Evolutionary conservation across 2,113 vertebrate species (phyloP), one percentile per base, ranked within the genome.

Genomic region (human): DNA sequence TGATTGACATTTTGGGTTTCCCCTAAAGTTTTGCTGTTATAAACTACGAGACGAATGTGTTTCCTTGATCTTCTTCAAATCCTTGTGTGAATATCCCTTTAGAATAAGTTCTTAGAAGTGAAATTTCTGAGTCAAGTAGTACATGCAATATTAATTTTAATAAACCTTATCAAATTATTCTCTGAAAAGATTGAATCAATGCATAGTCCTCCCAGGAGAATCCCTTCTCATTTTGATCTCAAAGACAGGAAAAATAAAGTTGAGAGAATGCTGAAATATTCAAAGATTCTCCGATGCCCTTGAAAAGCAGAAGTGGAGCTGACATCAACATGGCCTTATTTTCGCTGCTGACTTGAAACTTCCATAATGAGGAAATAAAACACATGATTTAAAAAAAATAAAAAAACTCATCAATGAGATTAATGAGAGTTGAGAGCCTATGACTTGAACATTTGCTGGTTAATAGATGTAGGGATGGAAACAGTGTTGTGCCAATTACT

Each of bases 311-410:
- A 90, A 22, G 9, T 20, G 10, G 38, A 64, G 11, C 57, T 91
- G 79, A 68, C 32, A 25, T 43, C 35, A 88, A n/a, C 14, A 30
- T 22, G 9, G 72, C 40, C 70, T 38, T 96, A 22, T 93, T 94
- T 97, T 79, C 61, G 59, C 70, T 89, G 81, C 81, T 97, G 18
- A 97, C 90, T 75, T 97, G 64, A 61, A n/a, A 79, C 92, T 68
- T 97, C 50, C 20, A 22, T 93, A 89, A 93, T 92, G 6, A 93
- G 87, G 55, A 97, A 96, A 94, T 73, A 98, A 98, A 97, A 92
- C 55, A 81, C 25, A 68, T 25, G 45, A 96, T 89, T 18, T 16
- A 38, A 90, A 90, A 79, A 93, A 81, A n/a, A 90, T 88, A 88
- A 79, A 90, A 81, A n/a, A 88, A 96, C 89, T 76, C 75, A 86